These are phyloP conservation scores for Protobothrops mucrosquamatus DNA, from an alignment of 2,113 vertebrate genomes.

Conservation along the genomic window DNA sequence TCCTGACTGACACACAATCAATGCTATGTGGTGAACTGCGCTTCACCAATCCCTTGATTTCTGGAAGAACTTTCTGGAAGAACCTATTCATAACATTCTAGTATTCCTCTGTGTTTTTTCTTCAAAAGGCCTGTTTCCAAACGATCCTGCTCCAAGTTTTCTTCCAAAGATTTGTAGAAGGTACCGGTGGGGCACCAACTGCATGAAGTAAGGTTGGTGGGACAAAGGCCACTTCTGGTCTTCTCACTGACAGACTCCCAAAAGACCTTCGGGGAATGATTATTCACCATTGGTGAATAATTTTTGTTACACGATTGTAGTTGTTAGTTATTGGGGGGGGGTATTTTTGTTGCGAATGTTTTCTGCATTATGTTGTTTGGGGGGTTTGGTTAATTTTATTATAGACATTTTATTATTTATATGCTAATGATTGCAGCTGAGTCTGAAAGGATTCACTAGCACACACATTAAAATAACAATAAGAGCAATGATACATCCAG, in stretches of 20 bases:
- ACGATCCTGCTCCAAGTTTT: neutral
- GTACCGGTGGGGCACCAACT: neutral
- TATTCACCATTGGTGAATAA: neutral
- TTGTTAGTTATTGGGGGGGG: neutral
- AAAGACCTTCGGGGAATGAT: neutral
- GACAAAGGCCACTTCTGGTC: neutral
- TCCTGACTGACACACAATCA: neutral
- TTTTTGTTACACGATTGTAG: neutral
- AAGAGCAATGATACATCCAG: neutral
- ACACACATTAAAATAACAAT: neutral
- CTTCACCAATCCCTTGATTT: neutral
- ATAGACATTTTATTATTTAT: neutral
- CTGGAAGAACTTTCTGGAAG: neutral
- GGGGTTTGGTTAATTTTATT: neutral
- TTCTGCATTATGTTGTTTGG: neutral
- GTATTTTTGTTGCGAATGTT: neutral
- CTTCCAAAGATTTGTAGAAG: neutral
- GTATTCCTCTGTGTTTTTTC: neutral
- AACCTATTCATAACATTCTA: neutral
- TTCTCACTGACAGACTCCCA: neutral
- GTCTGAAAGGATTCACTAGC: neutral
- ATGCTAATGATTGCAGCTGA: neutral
- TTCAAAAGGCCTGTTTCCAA: neutral
- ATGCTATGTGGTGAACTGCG: neutral
- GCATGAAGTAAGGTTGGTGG: neutral